phyloP scores from a whole-genome alignment of 2,888 invertebrate genomes.

The Scaptomyza tumidula region DNA sequence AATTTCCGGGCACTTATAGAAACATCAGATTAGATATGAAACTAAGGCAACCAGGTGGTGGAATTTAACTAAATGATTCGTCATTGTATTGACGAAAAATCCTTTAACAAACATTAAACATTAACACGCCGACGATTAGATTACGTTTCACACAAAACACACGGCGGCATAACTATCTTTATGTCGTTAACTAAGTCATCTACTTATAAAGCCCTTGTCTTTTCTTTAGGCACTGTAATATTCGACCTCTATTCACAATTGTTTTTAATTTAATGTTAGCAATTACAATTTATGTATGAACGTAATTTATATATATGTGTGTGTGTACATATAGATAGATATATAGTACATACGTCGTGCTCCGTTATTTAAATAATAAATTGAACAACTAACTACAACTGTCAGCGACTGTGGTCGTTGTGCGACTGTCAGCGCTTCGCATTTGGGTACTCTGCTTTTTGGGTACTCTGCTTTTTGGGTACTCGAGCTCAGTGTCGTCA shows the following conservation, averaged over 20 bases:
- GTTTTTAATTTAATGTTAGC: conserved; percentile 74
- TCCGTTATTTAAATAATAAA: conserved; percentile 46
- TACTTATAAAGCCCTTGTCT: conserved; percentile 26
- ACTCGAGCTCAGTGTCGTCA: conserved; percentile 57
- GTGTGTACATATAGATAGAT: conserved; percentile 25
- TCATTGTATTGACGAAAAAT: conserved; percentile 31
- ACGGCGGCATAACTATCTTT: not conserved
- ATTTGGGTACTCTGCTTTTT: too few species aligned
- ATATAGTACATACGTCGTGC: conserved; percentile 18
- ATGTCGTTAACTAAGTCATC: conserved; percentile 2
- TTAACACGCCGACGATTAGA: conserved; percentile 13
- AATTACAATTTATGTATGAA: conserved; percentile 34
- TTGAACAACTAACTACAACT: conserved; percentile 56
- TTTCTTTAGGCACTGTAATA: conserved; percentile 17
- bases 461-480: conserved; percentile 17
- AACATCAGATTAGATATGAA: conserved; percentile 42
- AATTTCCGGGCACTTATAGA: conserved; percentile 36
- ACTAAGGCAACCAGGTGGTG: conserved; percentile 24
- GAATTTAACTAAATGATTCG: conserved; percentile 30
- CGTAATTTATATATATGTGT: not conserved
- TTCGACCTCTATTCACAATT: conserved; percentile 74
- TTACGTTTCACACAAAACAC: not conserved
- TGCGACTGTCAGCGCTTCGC: conserved; percentile 60
- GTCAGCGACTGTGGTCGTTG: conserved; percentile 63
- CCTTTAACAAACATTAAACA: conserved; percentile 22